phyloP scores from a whole-genome alignment of 2,797 vertebrate genomes.

The Falco berigora region DNA sequence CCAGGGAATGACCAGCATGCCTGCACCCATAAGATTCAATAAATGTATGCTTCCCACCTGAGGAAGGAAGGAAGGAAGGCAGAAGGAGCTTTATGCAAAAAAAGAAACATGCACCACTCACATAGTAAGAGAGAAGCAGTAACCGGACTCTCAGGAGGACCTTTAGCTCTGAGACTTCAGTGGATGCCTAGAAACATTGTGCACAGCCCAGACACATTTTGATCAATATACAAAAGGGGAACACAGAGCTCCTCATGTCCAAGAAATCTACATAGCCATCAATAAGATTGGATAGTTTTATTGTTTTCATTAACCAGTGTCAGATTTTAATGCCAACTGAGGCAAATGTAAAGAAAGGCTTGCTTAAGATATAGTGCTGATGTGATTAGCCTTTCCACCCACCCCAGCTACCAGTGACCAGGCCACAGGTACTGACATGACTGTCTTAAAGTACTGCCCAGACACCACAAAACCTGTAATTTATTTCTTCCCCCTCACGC shows the following conservation, averaged over 20 bases:
- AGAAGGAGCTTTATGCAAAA: neutral
- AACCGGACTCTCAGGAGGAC: neutral
- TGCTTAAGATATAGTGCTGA: conserved; percentile 9
- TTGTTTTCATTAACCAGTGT: conserved; percentile 30
- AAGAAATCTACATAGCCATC: conserved; percentile 14
- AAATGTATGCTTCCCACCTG: neutral
- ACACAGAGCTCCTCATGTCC: neutral
- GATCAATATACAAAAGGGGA: neutral
- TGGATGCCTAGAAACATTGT: neutral
- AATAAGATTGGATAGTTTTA: conserved; percentile 29
- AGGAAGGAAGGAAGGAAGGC: neutral
- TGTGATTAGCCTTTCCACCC: conserved; percentile 37
- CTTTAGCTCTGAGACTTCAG: neutral
- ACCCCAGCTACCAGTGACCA: neutral
- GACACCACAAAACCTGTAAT: neutral
- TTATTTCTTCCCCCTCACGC: neutral
- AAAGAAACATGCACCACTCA: neutral
- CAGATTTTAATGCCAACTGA: conserved; percentile 40
- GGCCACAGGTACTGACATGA: neutral
- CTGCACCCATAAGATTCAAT: neutral
- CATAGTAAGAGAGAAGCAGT: neutral
- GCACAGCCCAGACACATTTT: neutral
- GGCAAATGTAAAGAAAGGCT: neutral
- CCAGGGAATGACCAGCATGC: neutral
- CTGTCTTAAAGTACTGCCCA: neutral